Percentiles rank a stretch among this genome's conserved stretches.
Evolutionary conservation across 2,888 invertebrate genomes (phyloP).

Genomic region (Pandemis corylana): DNA sequence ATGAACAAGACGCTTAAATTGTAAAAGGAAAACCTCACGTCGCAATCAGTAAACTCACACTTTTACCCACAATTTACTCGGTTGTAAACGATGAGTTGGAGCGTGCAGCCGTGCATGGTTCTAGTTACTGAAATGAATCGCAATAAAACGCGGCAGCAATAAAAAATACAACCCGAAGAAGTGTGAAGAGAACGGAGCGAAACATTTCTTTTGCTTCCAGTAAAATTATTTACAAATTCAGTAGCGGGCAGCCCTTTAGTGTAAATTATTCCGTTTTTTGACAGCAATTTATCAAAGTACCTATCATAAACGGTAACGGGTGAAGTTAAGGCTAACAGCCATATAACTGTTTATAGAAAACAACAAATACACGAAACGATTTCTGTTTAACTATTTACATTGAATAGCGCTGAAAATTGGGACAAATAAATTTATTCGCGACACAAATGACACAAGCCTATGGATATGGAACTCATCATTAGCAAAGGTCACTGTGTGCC

Average conservation of each 20-base stretch:
- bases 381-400: not conserved
- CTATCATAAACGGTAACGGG: constrained; percentile 28
- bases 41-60: not conserved
- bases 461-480: not conserved
- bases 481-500: constrained; percentile 11
- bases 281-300: constrained; percentile 33
- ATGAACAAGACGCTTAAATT: constrained; percentile 5
- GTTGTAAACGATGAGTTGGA: not conserved
- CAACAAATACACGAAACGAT: constrained; percentile 14
- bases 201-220: constrained; percentile 20
- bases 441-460: not conserved
- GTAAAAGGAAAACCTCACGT: constrained; percentile 5
- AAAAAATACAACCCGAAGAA: constrained; percentile 13
- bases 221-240: constrained; percentile 29
- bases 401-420: not conserved
- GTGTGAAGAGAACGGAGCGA: constrained; percentile 19
- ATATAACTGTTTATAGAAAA: constrained; percentile 15
- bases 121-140: constrained; percentile 8
- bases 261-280: constrained; percentile 38
- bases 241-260: constrained; percentile 34
- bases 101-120: not conserved
- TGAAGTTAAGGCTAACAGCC: constrained; percentile 12
- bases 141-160: constrained; percentile 5
- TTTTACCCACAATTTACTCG: constrained; percentile 1
- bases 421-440: not conserved